Evolutionary conservation across 2,797 vertebrate species (phyloP).

Genomic region (Brachymystax lenok): DNA sequence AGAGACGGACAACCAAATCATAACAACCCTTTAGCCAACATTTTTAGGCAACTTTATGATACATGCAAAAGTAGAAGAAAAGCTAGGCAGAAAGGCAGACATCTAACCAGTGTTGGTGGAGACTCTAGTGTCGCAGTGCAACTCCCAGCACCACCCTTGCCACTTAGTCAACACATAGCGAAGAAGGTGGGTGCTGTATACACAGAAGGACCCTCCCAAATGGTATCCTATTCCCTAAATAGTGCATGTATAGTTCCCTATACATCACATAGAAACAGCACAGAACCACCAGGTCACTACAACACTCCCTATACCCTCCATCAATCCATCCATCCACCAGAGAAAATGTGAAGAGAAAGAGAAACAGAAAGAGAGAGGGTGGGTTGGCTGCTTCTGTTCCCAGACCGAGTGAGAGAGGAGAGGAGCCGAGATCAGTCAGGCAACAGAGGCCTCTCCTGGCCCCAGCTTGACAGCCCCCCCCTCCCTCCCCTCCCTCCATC

Average conservation of each 20-base stretch:
- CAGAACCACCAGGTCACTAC: neutral
- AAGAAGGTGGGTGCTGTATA: neutral
- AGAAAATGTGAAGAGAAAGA: neutral
- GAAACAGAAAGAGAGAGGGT: too few relatives aligned
- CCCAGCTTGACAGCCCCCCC: constrained; percentile 53
- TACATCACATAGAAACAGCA: neutral
- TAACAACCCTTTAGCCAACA: neutral
- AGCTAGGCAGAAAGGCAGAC: neutral
- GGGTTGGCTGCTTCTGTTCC: neutral
- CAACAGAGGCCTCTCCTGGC: constrained; percentile 49
- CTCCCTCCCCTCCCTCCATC: constrained; percentile 8
- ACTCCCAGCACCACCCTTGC: neutral
- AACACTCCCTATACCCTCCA: neutral
- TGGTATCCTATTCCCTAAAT: too few relatives aligned
- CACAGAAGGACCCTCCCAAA: neutral
- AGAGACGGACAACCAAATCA: constrained; percentile 34
- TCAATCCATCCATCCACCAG: neutral
- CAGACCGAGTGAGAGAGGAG: neutral
- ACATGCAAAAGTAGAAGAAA: neutral
- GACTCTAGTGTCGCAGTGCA: neutral
- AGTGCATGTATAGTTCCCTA: too few relatives aligned
- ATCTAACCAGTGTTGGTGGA: neutral
- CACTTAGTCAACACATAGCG: neutral
- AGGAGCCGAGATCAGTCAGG: constrained; percentile 53
- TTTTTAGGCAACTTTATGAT: neutral